A percentile compares a stretch with the other conserved stretches of the same genome.
Conservation (phyloP, 2,113 vertebrate genomes). For the Dasyurus viverrinus region DNA sequence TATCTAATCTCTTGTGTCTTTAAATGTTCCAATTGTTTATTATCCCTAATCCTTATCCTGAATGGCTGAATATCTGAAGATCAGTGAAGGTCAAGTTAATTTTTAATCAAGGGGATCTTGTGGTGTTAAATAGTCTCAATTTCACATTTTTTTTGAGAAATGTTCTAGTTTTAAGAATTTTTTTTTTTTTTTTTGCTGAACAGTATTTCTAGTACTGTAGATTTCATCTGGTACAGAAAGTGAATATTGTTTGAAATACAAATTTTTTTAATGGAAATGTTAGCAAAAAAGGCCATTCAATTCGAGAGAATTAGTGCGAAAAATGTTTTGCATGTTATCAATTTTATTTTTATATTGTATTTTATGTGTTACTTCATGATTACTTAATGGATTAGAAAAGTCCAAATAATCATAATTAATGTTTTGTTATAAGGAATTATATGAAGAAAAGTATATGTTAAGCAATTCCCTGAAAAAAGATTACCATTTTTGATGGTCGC, state of each 20-base stretch:
- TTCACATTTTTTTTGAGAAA: background rate
- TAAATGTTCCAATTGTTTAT: background rate
- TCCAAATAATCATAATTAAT: background rate
- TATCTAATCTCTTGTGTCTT: background rate
- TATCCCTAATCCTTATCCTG: background rate
- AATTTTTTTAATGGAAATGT: background rate
- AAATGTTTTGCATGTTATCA: background rate
- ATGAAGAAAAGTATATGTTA: background rate
- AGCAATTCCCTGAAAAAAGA: background rate
- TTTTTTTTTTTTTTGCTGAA: background rate
- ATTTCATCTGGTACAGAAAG: background rate
- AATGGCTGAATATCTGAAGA: background rate
- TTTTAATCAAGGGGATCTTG: background rate
- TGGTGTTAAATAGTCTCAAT: background rate
- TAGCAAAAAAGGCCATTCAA: background rate
- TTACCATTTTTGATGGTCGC: background rate
- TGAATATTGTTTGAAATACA: background rate
- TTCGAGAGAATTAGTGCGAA: background rate
- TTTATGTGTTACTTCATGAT: background rate
- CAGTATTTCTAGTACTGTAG: background rate
- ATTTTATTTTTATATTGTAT: background rate
- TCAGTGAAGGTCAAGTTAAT: background rate
- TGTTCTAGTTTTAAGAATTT: background rate
- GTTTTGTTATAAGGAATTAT: background rate
- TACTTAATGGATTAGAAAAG: background rate